Conservation (phyloP, 2,888 invertebrate genomes). For the Bedellia somnulentella region DNA sequence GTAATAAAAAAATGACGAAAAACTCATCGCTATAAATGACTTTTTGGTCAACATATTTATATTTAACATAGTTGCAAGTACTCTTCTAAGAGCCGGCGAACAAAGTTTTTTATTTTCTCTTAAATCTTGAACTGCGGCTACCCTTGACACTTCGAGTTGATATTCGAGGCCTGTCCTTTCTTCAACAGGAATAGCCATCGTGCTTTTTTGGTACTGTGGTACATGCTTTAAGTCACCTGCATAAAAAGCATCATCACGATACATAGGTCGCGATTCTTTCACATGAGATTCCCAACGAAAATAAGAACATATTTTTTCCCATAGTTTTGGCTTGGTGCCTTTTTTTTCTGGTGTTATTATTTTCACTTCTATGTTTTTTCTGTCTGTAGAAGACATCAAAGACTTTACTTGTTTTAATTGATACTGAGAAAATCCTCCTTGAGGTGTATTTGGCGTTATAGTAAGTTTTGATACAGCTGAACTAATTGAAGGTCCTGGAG, state of each 20-base stretch:
- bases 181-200: slow-evolving; percentile 18
- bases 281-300: slow-evolving; percentile 38
- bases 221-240: slow-evolving; percentile 31
- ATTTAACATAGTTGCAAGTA: slow-evolving; percentile 48
- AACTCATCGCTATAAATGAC: slow-evolving; percentile 28
- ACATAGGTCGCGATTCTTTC: slow-evolving; percentile 37
- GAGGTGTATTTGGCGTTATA: slow-evolving; percentile 25
- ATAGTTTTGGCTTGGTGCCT: too few species aligned
- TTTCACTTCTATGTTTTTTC: too few species aligned
- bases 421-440: slow-evolving; percentile 26
- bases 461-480: slow-evolving; percentile 23
- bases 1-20: slow-evolving; percentile 27
- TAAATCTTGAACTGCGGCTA: slow-evolving; percentile 35
- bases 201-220: slow-evolving; percentile 38
- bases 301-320: too few species aligned
- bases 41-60: slow-evolving; percentile 26
- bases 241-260: slow-evolving; percentile 48
- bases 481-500: slow-evolving; percentile 25
- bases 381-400: slow-evolving; percentile 12
- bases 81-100: slow-evolving; percentile 37
- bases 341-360: too few species aligned
- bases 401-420: slow-evolving; percentile 39
- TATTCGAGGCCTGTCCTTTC: slow-evolving; percentile 42
- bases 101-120: slow-evolving; percentile 32
- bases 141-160: slow-evolving; percentile 43